These are phyloP conservation scores for Drosophila quinaria DNA, from an alignment of 2,888 invertebrate species.

Conservation along the genomic window DNA sequence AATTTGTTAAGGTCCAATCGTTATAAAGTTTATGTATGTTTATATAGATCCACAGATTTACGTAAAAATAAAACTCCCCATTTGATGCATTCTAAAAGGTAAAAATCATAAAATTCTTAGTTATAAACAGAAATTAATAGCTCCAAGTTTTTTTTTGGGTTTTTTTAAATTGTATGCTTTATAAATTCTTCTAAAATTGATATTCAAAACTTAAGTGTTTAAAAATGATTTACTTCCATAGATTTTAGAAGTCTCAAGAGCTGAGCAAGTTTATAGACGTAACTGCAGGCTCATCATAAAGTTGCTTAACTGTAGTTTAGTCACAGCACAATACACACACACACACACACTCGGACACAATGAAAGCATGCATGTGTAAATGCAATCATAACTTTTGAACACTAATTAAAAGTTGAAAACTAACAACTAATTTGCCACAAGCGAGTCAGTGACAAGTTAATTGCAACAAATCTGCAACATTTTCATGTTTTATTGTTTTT, in stretches of 20 bases:
- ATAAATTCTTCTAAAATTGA: neutral
- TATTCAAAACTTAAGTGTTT: neutral
- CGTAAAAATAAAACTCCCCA: too few relatives aligned
- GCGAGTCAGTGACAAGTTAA: slow-evolving; percentile 47
- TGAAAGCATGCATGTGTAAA: neutral
- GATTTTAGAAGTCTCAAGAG: neutral
- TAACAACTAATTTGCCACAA: slow-evolving; percentile 47
- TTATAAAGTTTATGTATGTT: too few relatives aligned
- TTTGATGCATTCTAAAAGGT: too few relatives aligned
- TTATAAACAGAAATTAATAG: too few relatives aligned
- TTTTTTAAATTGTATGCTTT: neutral
- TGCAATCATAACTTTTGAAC: slow-evolving; percentile 60
- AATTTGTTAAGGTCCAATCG: too few relatives aligned
- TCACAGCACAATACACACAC: neutral
- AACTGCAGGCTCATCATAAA: slow-evolving; percentile 19
- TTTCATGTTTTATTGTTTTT: slow-evolving; percentile 13
- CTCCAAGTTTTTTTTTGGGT: neutral
- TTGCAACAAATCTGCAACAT: slow-evolving; percentile 60
- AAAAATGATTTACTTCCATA: neutral
- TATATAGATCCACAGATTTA: too few relatives aligned
- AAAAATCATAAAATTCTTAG: too few relatives aligned
- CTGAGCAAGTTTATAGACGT: neutral
- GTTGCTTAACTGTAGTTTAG: slow-evolving; percentile 28
- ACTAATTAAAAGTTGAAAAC: slow-evolving; percentile 76
- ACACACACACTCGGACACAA: neutral